Conservation (phyloP, 2,113 vertebrate genomes). For the Typhlomys cinereus region DNA sequence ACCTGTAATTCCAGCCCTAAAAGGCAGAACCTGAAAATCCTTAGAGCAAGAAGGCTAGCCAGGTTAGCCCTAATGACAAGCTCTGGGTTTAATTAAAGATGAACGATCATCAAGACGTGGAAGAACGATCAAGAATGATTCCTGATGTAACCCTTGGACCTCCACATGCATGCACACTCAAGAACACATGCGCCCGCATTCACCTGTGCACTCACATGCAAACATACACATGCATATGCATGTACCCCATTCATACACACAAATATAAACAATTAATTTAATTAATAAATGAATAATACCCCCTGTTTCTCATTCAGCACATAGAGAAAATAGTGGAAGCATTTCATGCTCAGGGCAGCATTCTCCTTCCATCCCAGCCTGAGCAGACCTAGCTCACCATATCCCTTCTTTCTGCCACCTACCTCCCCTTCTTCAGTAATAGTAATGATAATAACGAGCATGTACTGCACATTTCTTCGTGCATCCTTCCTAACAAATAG, state of each 20-base stretch:
- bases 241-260: background rate
- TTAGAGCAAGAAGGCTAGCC: no score
- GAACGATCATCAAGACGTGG: no score
- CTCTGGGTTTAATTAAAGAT: no score
- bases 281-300: background rate
- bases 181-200: background rate
- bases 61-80: no score
- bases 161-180: no score
- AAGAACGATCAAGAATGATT: no score
- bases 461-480: background rate
- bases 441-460: background rate
- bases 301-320: conserved; percentile 8
- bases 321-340: background rate
- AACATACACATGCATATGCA: background rate
- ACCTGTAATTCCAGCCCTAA: no score
- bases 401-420: background rate
- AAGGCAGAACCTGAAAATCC: no score
- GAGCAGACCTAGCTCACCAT: background rate
- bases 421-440: background rate
- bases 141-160: background rate
- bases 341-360: background rate
- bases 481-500: background rate
- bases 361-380: background rate
- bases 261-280: no score
- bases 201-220: background rate